Conservation (phyloP, 2,888 invertebrate species). For the Magallana nippona region DNA sequence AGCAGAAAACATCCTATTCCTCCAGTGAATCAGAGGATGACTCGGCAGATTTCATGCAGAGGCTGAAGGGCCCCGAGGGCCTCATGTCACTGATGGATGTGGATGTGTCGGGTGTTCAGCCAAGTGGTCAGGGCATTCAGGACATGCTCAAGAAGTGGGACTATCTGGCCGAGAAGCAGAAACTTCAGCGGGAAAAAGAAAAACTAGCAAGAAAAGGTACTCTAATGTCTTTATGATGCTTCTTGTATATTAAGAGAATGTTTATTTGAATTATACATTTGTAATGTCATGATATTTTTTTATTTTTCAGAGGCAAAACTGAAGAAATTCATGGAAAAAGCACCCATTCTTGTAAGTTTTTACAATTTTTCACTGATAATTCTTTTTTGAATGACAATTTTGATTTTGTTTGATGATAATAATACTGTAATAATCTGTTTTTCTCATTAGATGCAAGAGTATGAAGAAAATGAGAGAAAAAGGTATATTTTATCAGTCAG, state of each 20-base stretch:
- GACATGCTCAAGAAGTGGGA: constrained; percentile 28
- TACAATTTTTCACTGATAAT: not conserved
- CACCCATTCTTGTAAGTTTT: constrained; percentile 18
- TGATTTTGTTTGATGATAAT: not conserved
- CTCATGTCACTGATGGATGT: constrained; percentile 15
- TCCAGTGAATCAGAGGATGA: constrained; percentile 35
- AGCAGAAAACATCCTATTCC: not conserved
- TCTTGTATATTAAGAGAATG: not conserved
- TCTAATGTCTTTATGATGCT: not conserved
- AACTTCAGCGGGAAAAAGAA: constrained; percentile 36
- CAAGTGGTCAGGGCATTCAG: not conserved
- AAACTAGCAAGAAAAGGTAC: constrained; percentile 36
- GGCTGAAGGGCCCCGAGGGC: constrained; percentile 8
- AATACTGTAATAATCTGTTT: not conserved
- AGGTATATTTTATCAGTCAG: not conserved
- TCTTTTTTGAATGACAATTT: not conserved
- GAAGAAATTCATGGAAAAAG: constrained; percentile 17
- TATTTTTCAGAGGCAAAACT: constrained; percentile 3
- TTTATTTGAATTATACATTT: no score
- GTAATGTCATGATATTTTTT: not conserved
- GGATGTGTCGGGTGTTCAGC: not conserved
- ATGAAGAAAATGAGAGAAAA: constrained; percentile 17
- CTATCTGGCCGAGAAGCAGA: constrained; percentile 38
- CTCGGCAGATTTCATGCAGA: constrained; percentile 3
- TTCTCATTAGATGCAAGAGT: constrained; percentile 4